A percentile compares a stretch with the other conserved stretches of the same genome.
Evolutionary conservation across 2,888 invertebrate genomes (phyloP).

Genomic region (Cataglyphis cursor): DNA sequence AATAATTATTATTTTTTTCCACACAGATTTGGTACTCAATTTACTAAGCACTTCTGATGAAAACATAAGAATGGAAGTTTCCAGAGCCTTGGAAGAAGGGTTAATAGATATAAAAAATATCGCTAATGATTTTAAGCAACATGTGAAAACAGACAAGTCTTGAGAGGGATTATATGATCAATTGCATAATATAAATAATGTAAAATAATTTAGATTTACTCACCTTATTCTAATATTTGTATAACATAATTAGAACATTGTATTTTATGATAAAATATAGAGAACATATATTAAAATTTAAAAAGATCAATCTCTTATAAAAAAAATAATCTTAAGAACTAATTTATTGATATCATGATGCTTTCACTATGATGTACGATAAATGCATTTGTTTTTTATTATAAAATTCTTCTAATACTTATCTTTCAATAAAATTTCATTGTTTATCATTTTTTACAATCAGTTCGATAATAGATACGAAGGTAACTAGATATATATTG

Average conservation of each 20-base stretch:
- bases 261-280: conserved; percentile 63
- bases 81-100: conserved; percentile 87
- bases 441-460: conserved; percentile 19
- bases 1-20: conserved; percentile 61
- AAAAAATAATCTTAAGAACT: neutral
- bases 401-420: neutral
- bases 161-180: conserved; percentile 70
- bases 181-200: conserved; percentile 54
- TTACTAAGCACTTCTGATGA: conserved; percentile 88
- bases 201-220: conserved; percentile 43
- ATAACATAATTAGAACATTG: conserved; percentile 37
- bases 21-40: conserved; percentile 90
- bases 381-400: neutral
- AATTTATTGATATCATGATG: conserved; percentile 25
- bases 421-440: neutral
- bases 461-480: neutral
- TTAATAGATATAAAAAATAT: conserved; percentile 87
- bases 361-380: neutral
- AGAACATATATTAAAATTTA: conserved; percentile 8
- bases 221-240: conserved; percentile 30
- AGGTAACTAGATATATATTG: conserved; percentile 11
- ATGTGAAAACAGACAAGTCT: conserved; percentile 81
- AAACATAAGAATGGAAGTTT: conserved; percentile 87
- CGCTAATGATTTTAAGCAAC: conserved; percentile 88
- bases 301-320: conserved; percentile 4